phyloP scores from a whole-genome alignment of 1,140 invertebrate species.

The Lysiphlebus fabarum region DNA sequence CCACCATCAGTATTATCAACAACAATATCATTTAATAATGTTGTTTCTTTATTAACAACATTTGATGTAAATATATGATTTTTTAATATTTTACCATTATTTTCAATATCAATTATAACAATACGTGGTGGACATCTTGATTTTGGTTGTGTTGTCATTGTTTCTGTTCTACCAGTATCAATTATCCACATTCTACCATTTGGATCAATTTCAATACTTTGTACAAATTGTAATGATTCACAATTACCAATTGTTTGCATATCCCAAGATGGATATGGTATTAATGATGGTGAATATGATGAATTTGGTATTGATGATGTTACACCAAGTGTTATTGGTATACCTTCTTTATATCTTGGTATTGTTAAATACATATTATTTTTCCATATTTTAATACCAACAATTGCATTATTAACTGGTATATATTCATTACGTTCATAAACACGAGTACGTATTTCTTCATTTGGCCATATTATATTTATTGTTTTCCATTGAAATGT shows the following conservation, averaged over 20 bases:
- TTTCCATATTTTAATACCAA: constrained; percentile 64
- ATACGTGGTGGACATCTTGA: constrained; percentile 63
- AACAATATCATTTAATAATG: constrained; percentile 66
- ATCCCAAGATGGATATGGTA: constrained; percentile 66
- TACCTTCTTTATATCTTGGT: constrained; percentile 63
- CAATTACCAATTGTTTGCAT: constrained; percentile 63
- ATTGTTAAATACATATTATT: constrained; percentile 63
- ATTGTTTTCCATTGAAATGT: constrained; percentile 51
- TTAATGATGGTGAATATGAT: constrained; percentile 56
- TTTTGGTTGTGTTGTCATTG: constrained; percentile 49
- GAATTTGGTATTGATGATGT: constrained; percentile 53
- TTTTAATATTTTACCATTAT: constrained; percentile 55
- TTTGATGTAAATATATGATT: constrained; percentile 59
- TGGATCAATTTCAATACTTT: constrained; percentile 68
- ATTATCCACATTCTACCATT: constrained; percentile 69
- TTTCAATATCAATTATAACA: constrained; percentile 66
- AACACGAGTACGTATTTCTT: constrained; percentile 48
- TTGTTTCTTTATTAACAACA: constrained; percentile 54
- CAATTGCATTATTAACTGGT: constrained; percentile 61
- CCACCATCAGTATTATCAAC: constrained; percentile 65
- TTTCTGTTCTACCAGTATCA: constrained; percentile 62
- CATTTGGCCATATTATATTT: constrained; percentile 45
- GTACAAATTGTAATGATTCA: constrained; percentile 65
- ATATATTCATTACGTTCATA: constrained; percentile 56
- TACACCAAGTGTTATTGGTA: constrained; percentile 64